Conservation (phyloP, 2,113 vertebrate species). For the Malurus alboscapulatus region DNA sequence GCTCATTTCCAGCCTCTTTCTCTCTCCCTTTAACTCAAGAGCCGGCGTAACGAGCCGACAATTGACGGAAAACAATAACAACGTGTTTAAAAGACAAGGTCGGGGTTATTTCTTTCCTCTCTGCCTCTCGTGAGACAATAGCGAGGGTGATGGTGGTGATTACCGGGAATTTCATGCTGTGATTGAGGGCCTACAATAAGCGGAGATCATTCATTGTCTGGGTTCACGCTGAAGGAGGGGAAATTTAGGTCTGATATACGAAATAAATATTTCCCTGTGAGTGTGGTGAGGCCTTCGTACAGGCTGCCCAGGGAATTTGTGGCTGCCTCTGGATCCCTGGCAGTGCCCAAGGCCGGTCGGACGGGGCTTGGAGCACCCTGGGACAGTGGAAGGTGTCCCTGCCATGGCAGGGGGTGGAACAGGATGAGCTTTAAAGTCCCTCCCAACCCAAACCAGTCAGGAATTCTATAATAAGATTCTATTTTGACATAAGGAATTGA, state of each 20-base stretch:
- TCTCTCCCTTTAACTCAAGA: background rate
- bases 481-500: background rate
- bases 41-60: background rate
- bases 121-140: background rate
- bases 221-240: background rate
- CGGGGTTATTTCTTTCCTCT: background rate
- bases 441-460: background rate
- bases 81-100: background rate
- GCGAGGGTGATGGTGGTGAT: background rate
- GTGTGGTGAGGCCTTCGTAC: too few relatives aligned
- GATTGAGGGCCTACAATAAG: slow-evolving; percentile 22
- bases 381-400: rapidly evolving
- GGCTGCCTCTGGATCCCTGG: background rate
- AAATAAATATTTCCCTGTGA: background rate
- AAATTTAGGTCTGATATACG: background rate
- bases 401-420: too few relatives aligned
- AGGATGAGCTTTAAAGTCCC: background rate
- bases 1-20: background rate
- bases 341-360: rapidly evolving
- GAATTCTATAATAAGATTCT: background rate
- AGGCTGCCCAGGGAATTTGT: background rate
- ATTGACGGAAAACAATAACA: background rate
- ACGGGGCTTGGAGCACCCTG: rapidly evolving
- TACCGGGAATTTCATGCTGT: background rate
- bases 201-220: background rate